These are phyloP conservation scores for Parthenolecanium corni DNA, from an alignment of 2,888 invertebrate species.

Conservation along the genomic window DNA sequence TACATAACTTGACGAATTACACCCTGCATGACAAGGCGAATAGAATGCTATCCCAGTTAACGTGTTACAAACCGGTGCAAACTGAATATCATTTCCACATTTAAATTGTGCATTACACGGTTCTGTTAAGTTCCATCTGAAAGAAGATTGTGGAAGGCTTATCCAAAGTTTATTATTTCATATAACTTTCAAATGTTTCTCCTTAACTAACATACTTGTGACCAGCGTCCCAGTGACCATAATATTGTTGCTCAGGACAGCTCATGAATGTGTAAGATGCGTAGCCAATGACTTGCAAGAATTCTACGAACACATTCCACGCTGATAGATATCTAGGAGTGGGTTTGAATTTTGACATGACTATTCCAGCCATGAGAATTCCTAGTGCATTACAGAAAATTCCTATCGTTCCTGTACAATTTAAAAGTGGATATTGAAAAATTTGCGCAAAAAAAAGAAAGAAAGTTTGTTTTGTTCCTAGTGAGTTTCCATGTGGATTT, in stretches of 20 bases:
- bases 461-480: not conserved
- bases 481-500: slow-evolving; percentile 13
- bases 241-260: slow-evolving; percentile 35
- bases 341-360: slow-evolving; percentile 37
- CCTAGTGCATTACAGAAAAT: slow-evolving; percentile 37
- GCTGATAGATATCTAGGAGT: slow-evolving; percentile 35
- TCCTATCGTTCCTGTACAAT: slow-evolving; percentile 35
- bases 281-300: slow-evolving; percentile 35
- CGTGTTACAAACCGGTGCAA: slow-evolving; percentile 39
- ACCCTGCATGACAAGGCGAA: slow-evolving; percentile 45
- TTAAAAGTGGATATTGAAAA: too few species aligned
- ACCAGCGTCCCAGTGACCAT: slow-evolving; percentile 32
- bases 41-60: slow-evolving; percentile 37
- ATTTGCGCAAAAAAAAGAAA: not conserved
- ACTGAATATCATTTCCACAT: slow-evolving; percentile 36
- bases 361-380: slow-evolving; percentile 34
- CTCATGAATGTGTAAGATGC: slow-evolving; percentile 36
- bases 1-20: slow-evolving; percentile 33
- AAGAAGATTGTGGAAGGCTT: too few species aligned
- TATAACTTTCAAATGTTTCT: too few species aligned
- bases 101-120: slow-evolving; percentile 38
- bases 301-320: slow-evolving; percentile 37
- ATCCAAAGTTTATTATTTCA: slow-evolving; percentile 14
- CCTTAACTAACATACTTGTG: slow-evolving; percentile 9
- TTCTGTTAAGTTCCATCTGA: slow-evolving; percentile 35